A percentile compares a stretch with the other conserved stretches of the same genome.
Conservation (phyloP, 2,113 vertebrate genomes). For the Paedocypris sp. region DNA sequence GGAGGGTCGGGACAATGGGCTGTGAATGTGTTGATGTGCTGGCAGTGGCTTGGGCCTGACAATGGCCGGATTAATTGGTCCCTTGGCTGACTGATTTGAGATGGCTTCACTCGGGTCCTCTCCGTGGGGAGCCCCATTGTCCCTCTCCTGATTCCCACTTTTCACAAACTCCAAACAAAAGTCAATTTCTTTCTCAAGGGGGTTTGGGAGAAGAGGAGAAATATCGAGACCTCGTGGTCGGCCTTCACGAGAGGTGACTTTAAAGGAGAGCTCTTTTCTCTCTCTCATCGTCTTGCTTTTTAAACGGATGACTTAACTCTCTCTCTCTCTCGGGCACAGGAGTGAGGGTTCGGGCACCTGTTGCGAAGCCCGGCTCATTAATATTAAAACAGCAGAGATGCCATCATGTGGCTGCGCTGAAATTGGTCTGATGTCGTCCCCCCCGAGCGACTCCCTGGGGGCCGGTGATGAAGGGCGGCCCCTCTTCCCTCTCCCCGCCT, state of each 20-base stretch:
- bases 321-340: slow-evolving; percentile 26
- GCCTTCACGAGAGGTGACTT: slow-evolving; percentile 82
- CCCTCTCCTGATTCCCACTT: slow-evolving; percentile 99
- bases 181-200: slow-evolving; percentile 98
- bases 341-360: slow-evolving; percentile 51
- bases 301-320: slow-evolving; percentile 41
- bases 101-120: slow-evolving; percentile 96
- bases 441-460: slow-evolving; percentile 55
- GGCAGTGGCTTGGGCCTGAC: slow-evolving; percentile 88
- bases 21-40: slow-evolving; percentile 95
- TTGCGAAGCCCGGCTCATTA: slow-evolving; percentile 63
- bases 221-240: slow-evolving; percentile 76
- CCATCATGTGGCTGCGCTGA: slow-evolving; percentile 70
- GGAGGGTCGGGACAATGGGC: slow-evolving; percentile 94
- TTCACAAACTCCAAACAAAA: slow-evolving; percentile 99
- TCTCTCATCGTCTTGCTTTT: slow-evolving; percentile 35
- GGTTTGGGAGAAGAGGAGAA: slow-evolving; percentile 65
- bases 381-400: slow-evolving; percentile 77
- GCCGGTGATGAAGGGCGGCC: slow-evolving; percentile 55
- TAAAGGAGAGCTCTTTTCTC: slow-evolving; percentile 58
- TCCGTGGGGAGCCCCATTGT: slow-evolving; percentile 97
- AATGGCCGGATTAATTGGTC: slow-evolving; percentile 99
- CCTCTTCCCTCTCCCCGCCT: slow-evolving; percentile 42
- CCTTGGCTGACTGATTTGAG: slow-evolving; percentile 98
- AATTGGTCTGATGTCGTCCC: slow-evolving; percentile 71